Base-by-base conservation (phyloP, 2,113 vertebrate genomes). In the Protomyctophum bolini region DNA sequence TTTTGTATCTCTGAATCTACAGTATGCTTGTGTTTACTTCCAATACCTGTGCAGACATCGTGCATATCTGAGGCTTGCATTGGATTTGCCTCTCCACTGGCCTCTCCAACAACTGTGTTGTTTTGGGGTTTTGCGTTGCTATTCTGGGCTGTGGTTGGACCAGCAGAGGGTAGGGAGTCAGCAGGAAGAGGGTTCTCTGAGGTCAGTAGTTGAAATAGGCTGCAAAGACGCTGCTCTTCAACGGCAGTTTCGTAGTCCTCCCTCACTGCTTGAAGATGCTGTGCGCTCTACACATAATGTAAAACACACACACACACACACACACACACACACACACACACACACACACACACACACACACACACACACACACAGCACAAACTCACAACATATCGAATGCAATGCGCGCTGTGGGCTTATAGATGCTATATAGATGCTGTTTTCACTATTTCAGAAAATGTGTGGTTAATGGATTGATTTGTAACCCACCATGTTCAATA, bases 1-100 rank as follows among this genome's bases (percentile, higher is more conserved):
- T 41, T 41, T 58, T 52, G n/a, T n/a, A 15, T 12, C 12, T 28
- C 15, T 58, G 14, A 21, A 56, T 56, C 50, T 47, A 41, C 33
- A 4, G 33, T 41, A 21, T 58, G 6, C 63, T 67, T 51, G 33
- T 7, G 3, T 58, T 9, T 15, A n/a, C 58, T 58, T 68, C 45
- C 10, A 10, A 5, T 87, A 93, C 91, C 93, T 80, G 80, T 76
- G 9, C 89, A 90, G 58, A 87, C 10, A 8, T 86, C 85, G n/a
- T 75, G 79, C 58, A 77, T 73, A 52, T 79, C 69, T 54, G 50
- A 52, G 15, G 8, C 15, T 62, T 66, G 70, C 8, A 10, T 47
- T 41, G 14, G 54, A n/a, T 72, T 51, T 11, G 51, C 4, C 12
- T 77, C 60, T 10, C 29, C 7, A 9, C n/a, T 10, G 28, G 4